Evolutionary conservation across 2,888 invertebrate genomes (phyloP), one percentile per base, ranked within the genome.

Genomic region (Geotrupes spiniger): DNA sequence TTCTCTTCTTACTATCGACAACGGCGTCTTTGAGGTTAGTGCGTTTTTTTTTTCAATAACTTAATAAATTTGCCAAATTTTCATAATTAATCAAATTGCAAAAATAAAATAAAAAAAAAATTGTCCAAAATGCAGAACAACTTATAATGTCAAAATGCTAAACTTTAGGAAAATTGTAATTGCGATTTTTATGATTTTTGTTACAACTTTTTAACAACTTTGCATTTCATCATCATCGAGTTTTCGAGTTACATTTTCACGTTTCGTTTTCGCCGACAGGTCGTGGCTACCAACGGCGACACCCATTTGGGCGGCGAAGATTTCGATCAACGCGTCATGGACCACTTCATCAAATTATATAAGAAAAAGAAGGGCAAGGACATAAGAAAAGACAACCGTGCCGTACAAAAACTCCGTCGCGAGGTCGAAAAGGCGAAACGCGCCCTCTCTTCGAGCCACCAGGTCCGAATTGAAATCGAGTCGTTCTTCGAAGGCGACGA

Each of bases 321-420:
- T 79, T 99, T 97, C 74, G 96, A 97, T 76, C 95, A 97, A 75
- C 83, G 94, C 59, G 94, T 97, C 2, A 95, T 97, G 94, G 96
- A 98, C 66, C 95, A 99, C 77, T 98, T 99, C 79, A 70, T 70
- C 59, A 97, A 98, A 74, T 74, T 97, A 70, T 94, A 94, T 84
- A 96, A 97, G 81, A 96, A 95, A 81, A 96, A 97, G 86, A 93
- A 92, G 83, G 93, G 94, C 74, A 95, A 95, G 77, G 95, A 97
- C 71, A 91, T 96, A 73, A 84, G 95, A 60, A 92, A 90, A 71
- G 94, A 95, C 73, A 89, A 92, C 76, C 83, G 95, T 53, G 94
- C 96, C 51, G 92, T 96, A 2, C 96, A 96, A 78, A 96, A 96
- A 74, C 79, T 97, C 64, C 85, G 96, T 75, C 88, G 96, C 72